phyloP scores from a whole-genome alignment of 2,113 vertebrate genomes.

The Chionis minor region DNA sequence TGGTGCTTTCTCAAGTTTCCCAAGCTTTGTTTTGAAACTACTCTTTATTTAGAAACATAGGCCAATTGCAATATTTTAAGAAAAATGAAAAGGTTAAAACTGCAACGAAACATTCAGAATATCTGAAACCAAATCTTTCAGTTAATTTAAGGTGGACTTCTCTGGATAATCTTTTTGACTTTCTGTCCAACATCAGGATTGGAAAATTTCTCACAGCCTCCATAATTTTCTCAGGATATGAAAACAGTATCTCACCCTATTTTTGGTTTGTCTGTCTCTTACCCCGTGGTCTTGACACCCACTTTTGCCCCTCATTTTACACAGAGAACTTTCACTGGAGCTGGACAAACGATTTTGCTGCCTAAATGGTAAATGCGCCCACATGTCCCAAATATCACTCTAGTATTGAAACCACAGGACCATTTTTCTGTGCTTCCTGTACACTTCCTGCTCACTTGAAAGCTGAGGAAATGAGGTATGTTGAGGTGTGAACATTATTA shows the following conservation, averaged over 20 bases:
- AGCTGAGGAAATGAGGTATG: conserved; percentile 18
- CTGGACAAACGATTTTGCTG: not conserved
- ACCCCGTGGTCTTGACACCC: not conserved
- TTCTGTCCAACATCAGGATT: not conserved
- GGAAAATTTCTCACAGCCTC: not conserved
- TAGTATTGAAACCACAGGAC: not conserved
- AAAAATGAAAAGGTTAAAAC: not conserved
- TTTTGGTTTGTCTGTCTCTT: not conserved
- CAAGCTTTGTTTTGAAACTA: not conserved
- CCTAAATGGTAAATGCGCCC: not conserved
- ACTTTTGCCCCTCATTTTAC: not conserved
- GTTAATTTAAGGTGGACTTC: not conserved
- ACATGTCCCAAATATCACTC: not conserved
- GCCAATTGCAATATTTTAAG: not conserved
- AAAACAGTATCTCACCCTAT: not conserved
- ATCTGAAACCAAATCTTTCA: not conserved
- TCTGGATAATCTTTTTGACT: not conserved
- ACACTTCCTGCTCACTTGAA: conserved; percentile 3
- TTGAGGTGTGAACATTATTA: conserved; percentile 2
- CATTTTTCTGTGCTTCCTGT: not conserved
- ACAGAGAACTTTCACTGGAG: not conserved
- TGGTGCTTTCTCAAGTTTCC: not conserved
- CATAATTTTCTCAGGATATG: not conserved
- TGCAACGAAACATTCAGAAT: not conserved
- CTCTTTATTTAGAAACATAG: not conserved